These are phyloP conservation scores for Hippocampus mohnikei DNA, from an alignment of 2,113 vertebrate species.

Conservation along the genomic window DNA sequence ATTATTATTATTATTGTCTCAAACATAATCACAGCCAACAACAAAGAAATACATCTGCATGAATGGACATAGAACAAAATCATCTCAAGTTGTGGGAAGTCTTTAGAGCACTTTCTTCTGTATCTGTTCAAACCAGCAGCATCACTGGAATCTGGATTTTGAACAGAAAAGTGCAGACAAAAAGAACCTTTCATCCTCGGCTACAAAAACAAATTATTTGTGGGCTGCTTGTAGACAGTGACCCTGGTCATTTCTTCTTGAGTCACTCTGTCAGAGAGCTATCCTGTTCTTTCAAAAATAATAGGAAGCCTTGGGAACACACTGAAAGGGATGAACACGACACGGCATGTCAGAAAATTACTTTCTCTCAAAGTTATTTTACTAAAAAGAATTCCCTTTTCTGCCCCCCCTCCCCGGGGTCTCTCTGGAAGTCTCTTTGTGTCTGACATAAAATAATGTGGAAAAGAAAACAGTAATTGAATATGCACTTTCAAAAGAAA, in stretches of 20 bases:
- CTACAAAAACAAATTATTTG: conserved; percentile 22
- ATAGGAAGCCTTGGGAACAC: conserved; percentile 58
- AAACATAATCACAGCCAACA: not conserved
- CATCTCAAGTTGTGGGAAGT: not conserved
- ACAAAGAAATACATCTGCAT: not conserved
- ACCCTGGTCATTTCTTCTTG: conserved; percentile 21
- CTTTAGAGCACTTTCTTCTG: not conserved
- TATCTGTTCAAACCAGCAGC: conserved; percentile 1
- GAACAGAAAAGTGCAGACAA: not conserved
- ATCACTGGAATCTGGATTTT: conserved; percentile 1
- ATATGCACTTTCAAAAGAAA: not conserved
- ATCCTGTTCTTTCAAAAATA: conserved; percentile 52
- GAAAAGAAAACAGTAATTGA: not conserved
- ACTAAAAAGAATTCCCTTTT: conserved; percentile 29
- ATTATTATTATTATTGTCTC: no score
- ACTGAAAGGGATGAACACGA: conserved; percentile 52
- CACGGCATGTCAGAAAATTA: conserved; percentile 52
- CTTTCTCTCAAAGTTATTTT: conserved; percentile 46
- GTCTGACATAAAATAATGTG: not conserved
- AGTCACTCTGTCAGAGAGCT: conserved; percentile 37
- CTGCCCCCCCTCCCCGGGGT: conserved; percentile 21
- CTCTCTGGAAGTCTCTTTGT: conserved; percentile 17
- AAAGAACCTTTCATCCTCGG: conserved; percentile 14
- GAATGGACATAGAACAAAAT: not conserved
- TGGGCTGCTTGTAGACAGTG: conserved; percentile 24